Conservation (phyloP, 2,797 vertebrate genomes). For the Hyperoplus lanceolatus region DNA sequence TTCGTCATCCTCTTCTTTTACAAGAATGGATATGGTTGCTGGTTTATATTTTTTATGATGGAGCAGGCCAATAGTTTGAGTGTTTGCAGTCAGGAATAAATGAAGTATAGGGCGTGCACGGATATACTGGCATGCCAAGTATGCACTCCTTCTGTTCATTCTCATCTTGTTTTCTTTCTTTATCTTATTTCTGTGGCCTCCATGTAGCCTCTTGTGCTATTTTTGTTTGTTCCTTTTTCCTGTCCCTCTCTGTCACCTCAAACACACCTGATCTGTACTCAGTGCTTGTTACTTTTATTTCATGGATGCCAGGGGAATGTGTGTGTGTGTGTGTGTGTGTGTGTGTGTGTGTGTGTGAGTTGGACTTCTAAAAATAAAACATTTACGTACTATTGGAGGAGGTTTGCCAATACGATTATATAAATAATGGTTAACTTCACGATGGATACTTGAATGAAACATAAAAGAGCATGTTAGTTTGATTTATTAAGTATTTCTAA, state of each 20-base stretch:
- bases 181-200: slow-evolving; percentile 12
- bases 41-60: slow-evolving; percentile 38
- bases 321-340: no score
- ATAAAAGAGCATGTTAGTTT: neutral
- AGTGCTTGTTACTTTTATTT: neutral
- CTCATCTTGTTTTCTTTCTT: neutral
- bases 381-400: no score
- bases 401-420: neutral
- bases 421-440: no score
- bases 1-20: slow-evolving; percentile 56
- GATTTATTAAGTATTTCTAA: neutral
- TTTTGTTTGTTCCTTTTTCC: neutral
- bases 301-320: slow-evolving; percentile 14
- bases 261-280: slow-evolving; percentile 25
- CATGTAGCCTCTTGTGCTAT: neutral
- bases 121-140: slow-evolving; percentile 47
- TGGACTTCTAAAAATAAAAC: no score
- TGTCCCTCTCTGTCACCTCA: neutral
- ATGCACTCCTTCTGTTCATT: slow-evolving; percentile 34
- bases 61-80: slow-evolving; percentile 32
- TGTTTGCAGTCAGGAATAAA: slow-evolving; percentile 43
- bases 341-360: no score
- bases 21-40: slow-evolving; percentile 51
- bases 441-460: neutral
- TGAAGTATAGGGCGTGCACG: slow-evolving; percentile 41